These are phyloP conservation scores for Hedychridium roseum DNA, from an alignment of 2,888 invertebrate species.

Conservation along the genomic window DNA sequence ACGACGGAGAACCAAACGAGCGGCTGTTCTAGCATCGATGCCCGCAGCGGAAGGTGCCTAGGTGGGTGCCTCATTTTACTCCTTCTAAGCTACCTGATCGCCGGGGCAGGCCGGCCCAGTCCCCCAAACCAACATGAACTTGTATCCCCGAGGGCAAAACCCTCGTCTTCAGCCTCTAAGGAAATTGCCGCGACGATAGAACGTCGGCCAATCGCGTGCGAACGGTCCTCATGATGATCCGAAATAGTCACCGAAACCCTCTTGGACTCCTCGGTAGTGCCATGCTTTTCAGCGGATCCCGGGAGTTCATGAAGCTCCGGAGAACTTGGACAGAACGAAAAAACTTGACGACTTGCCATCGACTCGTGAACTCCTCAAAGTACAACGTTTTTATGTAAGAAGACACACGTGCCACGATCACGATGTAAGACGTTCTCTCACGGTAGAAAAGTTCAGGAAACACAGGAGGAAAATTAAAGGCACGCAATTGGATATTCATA, in stretches of 20 bases:
- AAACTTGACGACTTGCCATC: too few species aligned
- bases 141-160: too few species aligned
- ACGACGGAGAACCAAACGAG: constrained; percentile 56
- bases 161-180: too few species aligned
- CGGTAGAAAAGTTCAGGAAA: too few species aligned
- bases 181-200: too few species aligned
- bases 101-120: constrained; percentile 22
- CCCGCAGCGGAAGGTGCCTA: constrained; percentile 51
- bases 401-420: too few species aligned
- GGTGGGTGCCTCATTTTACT: constrained; percentile 61
- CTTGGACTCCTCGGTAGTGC: constrained; percentile 1
- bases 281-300: background rate
- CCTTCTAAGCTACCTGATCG: constrained; percentile 46
- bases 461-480: too few species aligned
- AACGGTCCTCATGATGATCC: constrained; percentile 13
- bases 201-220: constrained; percentile 9
- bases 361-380: too few species aligned
- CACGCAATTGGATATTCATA: too few species aligned
- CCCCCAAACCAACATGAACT: background rate
- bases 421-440: too few species aligned
- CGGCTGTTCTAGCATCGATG: constrained; percentile 44
- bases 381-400: too few species aligned
- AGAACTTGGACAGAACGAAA: too few species aligned
- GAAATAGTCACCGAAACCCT: constrained; percentile 8
- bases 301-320: background rate